These are phyloP conservation scores for Heteropelma amictum DNA, from an alignment of 2,888 invertebrate genomes.

Conservation along the genomic window DNA sequence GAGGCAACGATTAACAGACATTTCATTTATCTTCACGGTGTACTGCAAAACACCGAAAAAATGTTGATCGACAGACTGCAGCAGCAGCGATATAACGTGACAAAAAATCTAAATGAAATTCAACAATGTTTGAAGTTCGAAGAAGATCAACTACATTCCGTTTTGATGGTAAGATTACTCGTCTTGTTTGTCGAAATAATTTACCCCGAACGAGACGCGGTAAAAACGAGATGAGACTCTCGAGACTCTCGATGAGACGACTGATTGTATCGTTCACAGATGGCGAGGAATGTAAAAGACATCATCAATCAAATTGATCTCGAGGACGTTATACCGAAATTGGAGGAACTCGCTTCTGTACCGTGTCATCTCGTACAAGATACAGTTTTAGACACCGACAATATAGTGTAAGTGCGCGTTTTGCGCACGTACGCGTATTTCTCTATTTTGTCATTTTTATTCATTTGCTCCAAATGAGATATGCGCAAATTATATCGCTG, in stretches of 20 bases:
- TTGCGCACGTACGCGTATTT: neutral
- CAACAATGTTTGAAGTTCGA: constrained; percentile 50
- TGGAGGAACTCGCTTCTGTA: constrained; percentile 59
- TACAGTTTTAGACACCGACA: constrained; percentile 14
- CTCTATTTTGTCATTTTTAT: neutral
- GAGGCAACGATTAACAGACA: constrained; percentile 78
- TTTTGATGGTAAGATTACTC: constrained; percentile 58
- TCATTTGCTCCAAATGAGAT: too few relatives aligned
- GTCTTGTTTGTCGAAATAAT: too few relatives aligned
- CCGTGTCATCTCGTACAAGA: constrained; percentile 67
- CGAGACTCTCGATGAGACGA: neutral
- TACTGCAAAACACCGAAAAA: constrained; percentile 80
- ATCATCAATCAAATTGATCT: constrained; percentile 63
- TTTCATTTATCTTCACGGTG: constrained; percentile 79
- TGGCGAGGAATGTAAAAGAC: constrained; percentile 46
- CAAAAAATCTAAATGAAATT: constrained; percentile 59
- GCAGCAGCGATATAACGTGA: constrained; percentile 40
- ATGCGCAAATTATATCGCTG: too few relatives aligned
- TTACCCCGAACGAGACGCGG: too few relatives aligned
- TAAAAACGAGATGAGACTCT: too few relatives aligned
- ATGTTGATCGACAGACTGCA: constrained; percentile 76
- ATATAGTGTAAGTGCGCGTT: constrained; percentile 60
- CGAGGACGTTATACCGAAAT: constrained; percentile 58
- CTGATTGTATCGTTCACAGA: constrained; percentile 55
- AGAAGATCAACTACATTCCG: constrained; percentile 59